phyloP scores from a whole-genome alignment of 2,113 vertebrate species.

The Lethenteron reissneri region DNA sequence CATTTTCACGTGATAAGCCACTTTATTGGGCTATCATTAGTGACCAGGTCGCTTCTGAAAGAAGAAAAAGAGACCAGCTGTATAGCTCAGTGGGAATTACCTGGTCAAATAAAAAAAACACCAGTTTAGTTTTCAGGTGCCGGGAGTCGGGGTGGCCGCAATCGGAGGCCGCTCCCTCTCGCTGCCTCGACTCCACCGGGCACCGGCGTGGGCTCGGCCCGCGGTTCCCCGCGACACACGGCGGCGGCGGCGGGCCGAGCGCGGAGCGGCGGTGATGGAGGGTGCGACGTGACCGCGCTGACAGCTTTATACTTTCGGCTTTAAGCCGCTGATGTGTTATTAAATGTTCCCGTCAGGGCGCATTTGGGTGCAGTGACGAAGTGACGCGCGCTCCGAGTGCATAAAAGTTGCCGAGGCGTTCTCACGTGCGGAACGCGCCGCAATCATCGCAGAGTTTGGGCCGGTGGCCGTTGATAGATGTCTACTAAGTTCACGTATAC shows the following conservation, averaged over 20 bases:
- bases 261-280: neutral
- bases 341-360: constrained; percentile 5
- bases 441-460: too few species aligned
- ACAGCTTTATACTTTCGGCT: neutral
- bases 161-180: neutral
- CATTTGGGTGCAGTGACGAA: neutral
- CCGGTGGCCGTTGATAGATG: too few species aligned
- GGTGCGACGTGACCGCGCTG: neutral
- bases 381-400: too few species aligned
- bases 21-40: too few species aligned
- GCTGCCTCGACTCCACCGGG: neutral
- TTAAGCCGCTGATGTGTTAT: constrained; percentile 4
- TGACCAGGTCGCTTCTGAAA: too few species aligned
- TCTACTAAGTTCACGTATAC: too few species aligned
- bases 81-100: too few species aligned
- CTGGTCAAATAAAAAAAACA: neutral
- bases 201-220: neutral
- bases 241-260: constrained; percentile 4
- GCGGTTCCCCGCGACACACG: neutral
- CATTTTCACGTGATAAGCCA: too few species aligned
- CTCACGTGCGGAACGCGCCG: too few species aligned
- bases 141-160: neutral
- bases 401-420: too few species aligned
- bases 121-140: neutral
- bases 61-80: too few species aligned